These are phyloP conservation scores for Ophiothrix spiculata DNA, from an alignment of 35 echinoderm and acorn worm species.

Conservation along the genomic window DNA sequence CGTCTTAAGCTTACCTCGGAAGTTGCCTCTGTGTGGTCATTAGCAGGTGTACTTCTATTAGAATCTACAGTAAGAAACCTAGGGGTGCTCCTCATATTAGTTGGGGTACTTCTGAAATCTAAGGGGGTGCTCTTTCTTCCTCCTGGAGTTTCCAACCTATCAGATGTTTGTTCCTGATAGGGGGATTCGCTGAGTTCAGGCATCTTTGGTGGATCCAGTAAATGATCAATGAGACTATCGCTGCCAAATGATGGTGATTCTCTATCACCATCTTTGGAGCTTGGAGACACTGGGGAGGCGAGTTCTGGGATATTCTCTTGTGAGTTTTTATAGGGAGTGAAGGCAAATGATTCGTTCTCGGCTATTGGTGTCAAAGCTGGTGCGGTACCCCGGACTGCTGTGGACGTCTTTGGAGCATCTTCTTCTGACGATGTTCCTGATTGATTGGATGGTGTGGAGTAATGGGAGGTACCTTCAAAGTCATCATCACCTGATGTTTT, in stretches of 20 bases:
- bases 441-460: neutral
- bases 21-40: neutral
- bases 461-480: neutral
- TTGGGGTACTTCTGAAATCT: neutral
- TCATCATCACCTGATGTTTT: neutral
- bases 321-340: neutral
- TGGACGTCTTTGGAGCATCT: neutral
- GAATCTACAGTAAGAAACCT: neutral
- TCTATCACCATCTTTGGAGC: neutral
- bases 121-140: neutral
- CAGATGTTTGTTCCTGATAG: too few species aligned
- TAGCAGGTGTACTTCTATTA: neutral
- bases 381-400: neutral
- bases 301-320: neutral
- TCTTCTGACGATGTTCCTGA: neutral
- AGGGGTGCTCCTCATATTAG: neutral
- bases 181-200: too few species aligned
- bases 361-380: neutral
- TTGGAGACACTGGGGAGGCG: conserved; percentile 24
- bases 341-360: neutral
- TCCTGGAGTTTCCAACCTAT: neutral
- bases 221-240: neutral
- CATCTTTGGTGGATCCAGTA: neutral
- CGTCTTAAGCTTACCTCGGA: neutral
- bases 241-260: conserved; percentile 6